phyloP scores from a whole-genome alignment of 1,140 invertebrate genomes.

The Eurosta solidaginis region DNA sequence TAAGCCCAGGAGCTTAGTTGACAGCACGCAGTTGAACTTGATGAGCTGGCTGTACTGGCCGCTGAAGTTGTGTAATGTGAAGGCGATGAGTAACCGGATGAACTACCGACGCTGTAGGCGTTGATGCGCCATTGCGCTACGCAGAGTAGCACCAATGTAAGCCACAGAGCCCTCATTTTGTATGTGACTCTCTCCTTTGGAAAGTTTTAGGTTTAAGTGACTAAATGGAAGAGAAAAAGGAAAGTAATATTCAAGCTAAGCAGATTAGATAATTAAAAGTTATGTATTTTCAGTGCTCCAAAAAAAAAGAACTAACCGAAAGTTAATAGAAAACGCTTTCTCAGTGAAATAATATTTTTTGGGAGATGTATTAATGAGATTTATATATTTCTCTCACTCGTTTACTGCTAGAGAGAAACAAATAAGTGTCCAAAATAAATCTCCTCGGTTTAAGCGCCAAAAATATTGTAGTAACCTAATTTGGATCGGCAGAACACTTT shows the following conservation, averaged over 20 bases:
- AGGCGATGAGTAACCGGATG: slow-evolving; percentile 27
- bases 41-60: background rate
- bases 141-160: slow-evolving; percentile 30
- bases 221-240: background rate
- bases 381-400: no score
- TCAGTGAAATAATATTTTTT: no score
- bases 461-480: no score
- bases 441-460: no score
- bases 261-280: no score
- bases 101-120: slow-evolving; percentile 11
- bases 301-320: no score
- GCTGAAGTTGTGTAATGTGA: background rate
- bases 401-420: no score
- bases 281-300: no score
- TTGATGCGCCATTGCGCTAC: background rate
- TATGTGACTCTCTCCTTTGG: background rate
- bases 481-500: no score
- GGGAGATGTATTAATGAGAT: no score
- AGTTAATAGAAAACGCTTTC: no score
- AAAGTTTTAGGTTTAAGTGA: background rate
- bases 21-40: slow-evolving; percentile 7
- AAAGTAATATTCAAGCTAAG: background rate
- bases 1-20: slow-evolving; percentile 45
- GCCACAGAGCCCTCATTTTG: slow-evolving; percentile 33
- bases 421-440: no score